Base-by-base conservation (phyloP, 2,888 invertebrate species). In the Mechanitis messenoides region DNA sequence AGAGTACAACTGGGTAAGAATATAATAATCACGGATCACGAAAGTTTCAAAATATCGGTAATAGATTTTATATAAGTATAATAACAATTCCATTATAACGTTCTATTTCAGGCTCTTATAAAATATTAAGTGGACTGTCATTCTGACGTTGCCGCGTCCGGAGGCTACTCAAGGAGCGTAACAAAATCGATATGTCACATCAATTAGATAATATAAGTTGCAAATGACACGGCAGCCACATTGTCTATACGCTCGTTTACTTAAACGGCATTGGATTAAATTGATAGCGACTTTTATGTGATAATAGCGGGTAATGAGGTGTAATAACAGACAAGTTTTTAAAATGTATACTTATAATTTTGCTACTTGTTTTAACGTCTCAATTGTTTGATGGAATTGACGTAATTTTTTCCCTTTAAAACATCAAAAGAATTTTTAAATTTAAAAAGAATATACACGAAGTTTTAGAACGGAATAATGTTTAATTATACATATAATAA, bases 211-310 rank as follows among this genome's bases (percentile, higher is more conserved):
- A 68, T 68, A 68, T 33, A 45, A 66, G 60, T 68, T 62, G 68
- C 72, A 73, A 75, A 74, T 71, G 70, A 74, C 66, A 75, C 68
- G 61, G 73, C 68, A 75, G 75, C 75, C 54, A 64, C 67, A 65
- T 61, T 69, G 69, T 68, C 70, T 60, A 60, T 65, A 59, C 68
- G 67, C 74, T 74, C 74, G 74, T 78, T 76, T 77, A 75, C 75
- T 76, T 78, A 81, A 81, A 82, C 75, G 77, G 75, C 80, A 83
- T 79, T 80, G 80, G 80, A 78, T 83, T 79, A 81, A 79, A 82
- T 81, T 80, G 79, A 84, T 82, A 76, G 77, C 73, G 66, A 64
- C 67, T 71, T 67, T 69, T 75, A 76, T 71, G 72, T 75, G 78
- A 75, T 84, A 84, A 83, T 84, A 69, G 74, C 67, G 68, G 67